Base-by-base conservation (phyloP, 35 echinoderm and acorn worm species). In the Lytechinus variegatus region DNA sequence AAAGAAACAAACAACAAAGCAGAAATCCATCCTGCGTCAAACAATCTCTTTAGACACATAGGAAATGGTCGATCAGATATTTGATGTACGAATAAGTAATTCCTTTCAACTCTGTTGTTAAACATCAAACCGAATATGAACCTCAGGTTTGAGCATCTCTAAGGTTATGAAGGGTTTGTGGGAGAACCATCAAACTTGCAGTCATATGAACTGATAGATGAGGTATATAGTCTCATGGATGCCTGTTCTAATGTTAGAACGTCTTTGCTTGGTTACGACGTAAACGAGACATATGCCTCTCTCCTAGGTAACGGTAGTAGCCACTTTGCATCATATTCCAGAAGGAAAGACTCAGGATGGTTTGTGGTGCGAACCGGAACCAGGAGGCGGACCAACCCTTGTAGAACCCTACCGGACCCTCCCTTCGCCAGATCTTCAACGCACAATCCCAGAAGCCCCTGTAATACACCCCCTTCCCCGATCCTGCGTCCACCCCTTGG, bases 361-460 rank as follows among this genome's bases (percentile, higher is more conserved):
- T 99, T 79, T 99, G 98, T 1, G 98, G 98, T 2, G 97, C 98
- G 9, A 97, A 86, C 16, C 98, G 95, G 56, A 99, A 99, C 96
- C 97, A 99, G 0, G 98, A 99, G 27, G 98, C 98, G 27, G 98
- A 97, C 98, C 98, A 99, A 14, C 98, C 98, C 92, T 99, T 99
- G 93, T 99, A 99, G 92, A 99, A 99, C 10, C 97, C 98, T 19
- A 97, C 87, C 0, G 95, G 91, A 11, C 98, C 98, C 61, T 99
- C 98, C 52, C 96, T 98, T 0, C 56, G 54, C 9, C 97, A 89
- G 11, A 99, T 98, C 94, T 99, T 99, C 94, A 54, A 89, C 13
- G 98, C 95, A 71, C 98, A 99, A 55, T 99, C 97, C 1, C 95
- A 24, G 55, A 99, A 97, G 27, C 98, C 98, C 27, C 56, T 33